Conservation (phyloP, 2,797 vertebrate genomes). For the Ciconia nigra region DNA sequence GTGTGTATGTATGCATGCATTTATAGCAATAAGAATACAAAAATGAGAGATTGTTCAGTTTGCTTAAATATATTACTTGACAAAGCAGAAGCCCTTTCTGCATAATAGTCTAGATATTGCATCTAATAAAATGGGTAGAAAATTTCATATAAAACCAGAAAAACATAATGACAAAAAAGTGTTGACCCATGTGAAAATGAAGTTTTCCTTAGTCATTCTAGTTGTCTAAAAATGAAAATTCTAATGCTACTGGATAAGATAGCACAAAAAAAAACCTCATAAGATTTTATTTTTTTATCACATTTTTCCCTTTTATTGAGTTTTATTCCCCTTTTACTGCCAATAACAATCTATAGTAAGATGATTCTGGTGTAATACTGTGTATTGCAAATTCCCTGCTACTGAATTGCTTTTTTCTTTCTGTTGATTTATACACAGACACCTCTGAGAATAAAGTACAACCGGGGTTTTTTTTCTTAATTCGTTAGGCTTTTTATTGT, state of each 20-base stretch:
- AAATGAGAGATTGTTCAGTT: background rate
- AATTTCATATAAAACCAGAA: background rate
- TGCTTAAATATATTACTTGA: background rate
- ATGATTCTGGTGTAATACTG: background rate
- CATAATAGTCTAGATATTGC: background rate
- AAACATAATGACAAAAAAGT: background rate
- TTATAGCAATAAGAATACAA: background rate
- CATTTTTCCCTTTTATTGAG: slow-evolving; percentile 13
- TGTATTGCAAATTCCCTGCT: background rate
- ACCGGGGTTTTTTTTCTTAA: background rate
- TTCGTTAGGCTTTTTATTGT: background rate
- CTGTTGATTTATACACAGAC: background rate
- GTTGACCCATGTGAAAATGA: background rate
- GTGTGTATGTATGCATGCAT: background rate
- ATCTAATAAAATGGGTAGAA: background rate
- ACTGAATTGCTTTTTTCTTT: background rate
- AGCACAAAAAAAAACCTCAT: background rate
- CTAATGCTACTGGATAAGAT: background rate
- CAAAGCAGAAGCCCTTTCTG: background rate
- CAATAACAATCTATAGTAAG: background rate
- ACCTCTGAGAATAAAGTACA: background rate
- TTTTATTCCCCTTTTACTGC: slow-evolving; percentile 25
- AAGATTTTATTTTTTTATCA: background rate
- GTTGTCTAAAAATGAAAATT: background rate
- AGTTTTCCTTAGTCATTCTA: background rate